Conservation (phyloP, 2,113 vertebrate genomes). For the Eidolon helvum region DNA sequence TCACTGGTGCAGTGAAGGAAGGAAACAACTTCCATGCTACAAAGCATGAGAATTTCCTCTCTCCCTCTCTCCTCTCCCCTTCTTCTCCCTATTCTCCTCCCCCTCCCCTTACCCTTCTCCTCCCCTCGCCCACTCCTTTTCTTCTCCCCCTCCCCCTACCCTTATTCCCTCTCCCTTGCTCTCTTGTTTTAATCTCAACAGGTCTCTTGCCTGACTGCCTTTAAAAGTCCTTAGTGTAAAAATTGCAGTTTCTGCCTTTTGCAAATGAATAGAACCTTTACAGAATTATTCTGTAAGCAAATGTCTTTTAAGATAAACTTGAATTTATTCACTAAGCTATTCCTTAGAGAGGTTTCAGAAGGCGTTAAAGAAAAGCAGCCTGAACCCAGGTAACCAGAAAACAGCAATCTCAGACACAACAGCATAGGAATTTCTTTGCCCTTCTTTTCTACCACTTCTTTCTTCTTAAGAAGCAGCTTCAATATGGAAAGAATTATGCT, state of each 20-base stretch:
- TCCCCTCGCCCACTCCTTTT: background rate
- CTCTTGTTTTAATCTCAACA: background rate
- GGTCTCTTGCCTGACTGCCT: background rate
- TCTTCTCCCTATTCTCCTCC: background rate
- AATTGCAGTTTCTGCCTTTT: background rate
- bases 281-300: background rate
- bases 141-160: background rate
- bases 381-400: background rate
- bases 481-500: background rate
- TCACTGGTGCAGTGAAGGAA: background rate
- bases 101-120: background rate
- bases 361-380: background rate
- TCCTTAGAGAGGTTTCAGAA: background rate
- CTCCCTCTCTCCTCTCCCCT: too few species aligned
- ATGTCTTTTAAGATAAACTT: background rate
- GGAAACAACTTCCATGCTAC: background rate
- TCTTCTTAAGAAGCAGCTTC: background rate
- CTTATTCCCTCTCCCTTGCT: background rate
- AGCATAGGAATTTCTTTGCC: background rate
- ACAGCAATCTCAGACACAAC: background rate
- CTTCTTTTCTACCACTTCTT: background rate
- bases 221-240: background rate
- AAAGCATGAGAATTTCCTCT: background rate
- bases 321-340: background rate
- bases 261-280: conserved; percentile 21